phyloP scores from a whole-genome alignment of 2,113 vertebrate genomes.

The Cinclus cinclus region DNA sequence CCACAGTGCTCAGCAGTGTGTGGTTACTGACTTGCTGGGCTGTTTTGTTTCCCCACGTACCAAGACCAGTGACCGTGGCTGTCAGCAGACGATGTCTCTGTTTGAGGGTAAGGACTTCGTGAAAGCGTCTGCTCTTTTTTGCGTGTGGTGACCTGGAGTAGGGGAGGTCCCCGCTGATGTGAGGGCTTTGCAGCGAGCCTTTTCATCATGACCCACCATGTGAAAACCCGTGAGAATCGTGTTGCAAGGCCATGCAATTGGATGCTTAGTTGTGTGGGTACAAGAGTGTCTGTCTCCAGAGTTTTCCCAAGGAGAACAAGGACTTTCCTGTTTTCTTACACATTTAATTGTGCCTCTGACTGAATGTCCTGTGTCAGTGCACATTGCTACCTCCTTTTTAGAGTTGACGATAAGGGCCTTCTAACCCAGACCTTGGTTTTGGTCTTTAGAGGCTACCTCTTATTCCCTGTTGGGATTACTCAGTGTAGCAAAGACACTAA shows the following conservation, averaged over 20 bases:
- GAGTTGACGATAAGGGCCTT: background rate
- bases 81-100: background rate
- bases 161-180: background rate
- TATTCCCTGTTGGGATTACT: background rate
- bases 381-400: background rate
- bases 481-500: background rate
- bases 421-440: background rate
- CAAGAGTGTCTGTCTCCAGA: background rate
- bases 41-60: background rate
- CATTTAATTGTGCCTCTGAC: background rate
- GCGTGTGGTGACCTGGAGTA: accelerated
- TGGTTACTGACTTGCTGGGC: background rate
- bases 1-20: background rate
- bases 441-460: background rate
- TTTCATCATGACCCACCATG: background rate
- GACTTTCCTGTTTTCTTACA: background rate
- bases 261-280: background rate
- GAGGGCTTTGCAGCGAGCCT: background rate
- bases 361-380: background rate
- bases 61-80: accelerated
- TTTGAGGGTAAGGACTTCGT: background rate
- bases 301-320: background rate
- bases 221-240: background rate
- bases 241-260: background rate
- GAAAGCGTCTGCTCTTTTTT: background rate